Base-by-base conservation (phyloP, 2,113 vertebrate species). In the Edolisoma coerulescens region DNA sequence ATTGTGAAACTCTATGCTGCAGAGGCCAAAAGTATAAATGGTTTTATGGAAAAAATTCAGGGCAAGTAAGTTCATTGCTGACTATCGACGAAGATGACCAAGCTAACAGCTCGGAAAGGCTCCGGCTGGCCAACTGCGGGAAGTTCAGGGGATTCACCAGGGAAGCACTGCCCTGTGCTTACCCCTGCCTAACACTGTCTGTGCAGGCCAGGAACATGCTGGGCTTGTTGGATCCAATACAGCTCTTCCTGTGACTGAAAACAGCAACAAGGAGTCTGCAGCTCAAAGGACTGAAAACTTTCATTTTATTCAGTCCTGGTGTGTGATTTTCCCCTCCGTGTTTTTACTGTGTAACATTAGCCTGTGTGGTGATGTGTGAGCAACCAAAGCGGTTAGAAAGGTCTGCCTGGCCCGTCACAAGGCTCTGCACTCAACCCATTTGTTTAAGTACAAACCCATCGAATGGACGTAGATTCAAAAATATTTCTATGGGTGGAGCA, bases 1-100 rank as follows among this genome's bases (percentile, higher is more conserved):
- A 68, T 93, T 96, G 85, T 93, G 94, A 94, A 97, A 97, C 37
- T 75, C 60, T 32, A 0, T 2, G 14, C 28, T 82, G 57, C 61
- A 73, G 67, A 76, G 26, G 87, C 92, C 95, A 96, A 83, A 94
- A 96, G 41, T 13, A 76, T 41, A 49, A 95, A 90, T 21, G 74
- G 20, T n/a, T 89, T 89, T 49, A 75, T 37, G 92, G 93, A 95
- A 95, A 93, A 71, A 73, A 82, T 3, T 87, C 53, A 91, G 67
- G 70, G 84, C 49, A 91, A 94, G 2, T 60, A 82, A 94, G 87
- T 94, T 95, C 67, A 91, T n/a, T 0, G 0, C 70, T 73, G 70
- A 68, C 57, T 61, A 64, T 26, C 52, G 82, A 94, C 65, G 41
- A 71, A 20, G 57, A 79, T 56, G 84, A 91, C 22, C 74, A 60